phyloP scores from a whole-genome alignment of 2,113 vertebrate genomes.

The Dermatemys mawii region DNA sequence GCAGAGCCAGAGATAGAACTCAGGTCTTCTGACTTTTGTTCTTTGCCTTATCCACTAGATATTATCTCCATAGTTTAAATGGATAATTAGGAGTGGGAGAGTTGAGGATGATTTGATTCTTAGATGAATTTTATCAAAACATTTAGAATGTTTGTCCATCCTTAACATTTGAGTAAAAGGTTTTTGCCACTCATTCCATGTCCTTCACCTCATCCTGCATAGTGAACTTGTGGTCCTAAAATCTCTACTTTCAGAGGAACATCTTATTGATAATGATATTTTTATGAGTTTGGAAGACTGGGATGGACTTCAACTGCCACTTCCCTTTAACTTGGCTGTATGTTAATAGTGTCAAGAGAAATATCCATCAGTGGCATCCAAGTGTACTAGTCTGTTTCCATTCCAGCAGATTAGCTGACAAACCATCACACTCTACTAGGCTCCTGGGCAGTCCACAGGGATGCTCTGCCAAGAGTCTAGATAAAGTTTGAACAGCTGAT shows the following conservation, averaged over 20 bases:
- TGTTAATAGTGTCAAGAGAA: background rate
- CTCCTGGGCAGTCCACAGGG: background rate
- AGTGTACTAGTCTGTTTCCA: background rate
- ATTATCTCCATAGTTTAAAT: background rate
- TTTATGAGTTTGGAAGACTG: background rate
- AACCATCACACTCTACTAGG: background rate
- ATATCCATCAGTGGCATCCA: background rate
- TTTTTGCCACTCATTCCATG: background rate
- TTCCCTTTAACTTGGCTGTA: background rate
- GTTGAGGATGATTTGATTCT: background rate
- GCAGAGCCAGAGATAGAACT: background rate
- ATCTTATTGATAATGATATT: background rate
- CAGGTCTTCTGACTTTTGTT: background rate
- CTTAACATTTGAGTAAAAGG: background rate
- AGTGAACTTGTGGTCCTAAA: fast-evolving
- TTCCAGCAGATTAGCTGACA: background rate
- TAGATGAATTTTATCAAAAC: background rate
- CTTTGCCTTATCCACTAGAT: background rate
- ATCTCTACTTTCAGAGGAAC: background rate
- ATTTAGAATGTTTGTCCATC: background rate
- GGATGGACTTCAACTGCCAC: background rate
- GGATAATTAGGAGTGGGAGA: background rate
- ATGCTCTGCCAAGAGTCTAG: background rate
- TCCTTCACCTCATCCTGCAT: background rate
- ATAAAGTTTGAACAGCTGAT: background rate